phyloP scores from a whole-genome alignment of 1,140 invertebrate genomes.

The Lepidostoma basale region DNA sequence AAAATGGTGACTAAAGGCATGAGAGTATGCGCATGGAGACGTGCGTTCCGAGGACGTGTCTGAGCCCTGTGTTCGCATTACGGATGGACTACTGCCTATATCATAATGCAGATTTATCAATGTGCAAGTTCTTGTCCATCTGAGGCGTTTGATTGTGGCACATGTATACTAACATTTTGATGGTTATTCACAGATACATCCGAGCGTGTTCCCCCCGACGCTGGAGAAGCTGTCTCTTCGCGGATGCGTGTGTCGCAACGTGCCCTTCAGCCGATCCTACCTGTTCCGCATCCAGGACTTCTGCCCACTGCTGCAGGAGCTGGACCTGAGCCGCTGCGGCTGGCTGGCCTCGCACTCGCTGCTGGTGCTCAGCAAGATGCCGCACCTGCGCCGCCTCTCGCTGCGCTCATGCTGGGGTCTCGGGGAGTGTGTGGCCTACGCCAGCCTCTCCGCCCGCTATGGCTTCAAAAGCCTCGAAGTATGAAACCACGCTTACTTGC shows the following conservation, averaged over 20 bases:
- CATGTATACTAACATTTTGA: background rate
- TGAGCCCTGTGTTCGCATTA: too few relatives aligned
- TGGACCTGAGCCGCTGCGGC: constrained; percentile 70
- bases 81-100: too few relatives aligned
- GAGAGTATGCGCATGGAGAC: too few relatives aligned
- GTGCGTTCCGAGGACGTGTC: too few relatives aligned
- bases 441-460: constrained; percentile 72
- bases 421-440: constrained; percentile 75
- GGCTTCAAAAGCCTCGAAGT: constrained; percentile 61
- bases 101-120: too few relatives aligned
- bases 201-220: constrained; percentile 63
- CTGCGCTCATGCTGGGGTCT: constrained; percentile 67
- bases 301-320: constrained; percentile 55
- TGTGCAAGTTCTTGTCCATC: too few relatives aligned
- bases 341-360: constrained; percentile 75
- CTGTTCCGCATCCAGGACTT: constrained; percentile 64
- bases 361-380: constrained; percentile 72
- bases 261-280: constrained; percentile 61
- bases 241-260: constrained; percentile 61
- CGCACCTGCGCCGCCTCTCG: constrained; percentile 63
- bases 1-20: too few relatives aligned
- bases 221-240: constrained; percentile 63
- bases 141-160: too few relatives aligned
- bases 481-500: too few relatives aligned
- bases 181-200: constrained; percentile 53